Conservation (phyloP, 2,888 invertebrate genomes). For the Apomyelois bistriatella region DNA sequence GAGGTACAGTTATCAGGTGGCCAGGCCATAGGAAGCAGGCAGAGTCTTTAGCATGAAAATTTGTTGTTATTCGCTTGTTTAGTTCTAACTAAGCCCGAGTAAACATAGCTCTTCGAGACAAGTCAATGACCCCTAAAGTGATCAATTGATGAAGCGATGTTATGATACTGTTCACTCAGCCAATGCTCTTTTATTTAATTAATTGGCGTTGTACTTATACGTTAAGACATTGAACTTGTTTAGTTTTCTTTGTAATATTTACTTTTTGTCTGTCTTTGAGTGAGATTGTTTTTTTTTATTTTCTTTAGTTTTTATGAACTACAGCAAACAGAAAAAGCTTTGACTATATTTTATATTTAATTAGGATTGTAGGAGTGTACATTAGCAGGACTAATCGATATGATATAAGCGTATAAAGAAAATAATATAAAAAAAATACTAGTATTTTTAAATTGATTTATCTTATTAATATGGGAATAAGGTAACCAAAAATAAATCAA, state of each 20-base stretch:
- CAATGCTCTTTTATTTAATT: constrained; percentile 69
- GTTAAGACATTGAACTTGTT: constrained; percentile 7
- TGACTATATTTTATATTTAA: not conserved
- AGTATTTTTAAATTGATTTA: too few species aligned
- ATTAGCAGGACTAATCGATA: too few species aligned
- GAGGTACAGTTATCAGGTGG: too few species aligned
- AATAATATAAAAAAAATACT: too few species aligned
- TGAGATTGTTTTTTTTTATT: not conserved
- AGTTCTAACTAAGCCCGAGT: not conserved
- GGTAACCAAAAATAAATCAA: too few species aligned
- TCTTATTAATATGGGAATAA: too few species aligned
- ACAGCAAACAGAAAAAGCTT: too few species aligned
- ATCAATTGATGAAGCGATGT: constrained; percentile 68
- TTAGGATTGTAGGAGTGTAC: too few species aligned
- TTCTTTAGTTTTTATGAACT: not conserved
- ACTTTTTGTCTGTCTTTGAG: not conserved
- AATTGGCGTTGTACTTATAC: constrained; percentile 39
- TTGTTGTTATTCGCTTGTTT: not conserved
- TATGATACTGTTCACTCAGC: constrained; percentile 54
- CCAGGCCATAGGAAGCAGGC: too few species aligned
- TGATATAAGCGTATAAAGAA: too few species aligned
- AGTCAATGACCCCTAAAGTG: constrained; percentile 55
- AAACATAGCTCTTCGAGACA: constrained; percentile 4
- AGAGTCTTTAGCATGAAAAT: not conserved
- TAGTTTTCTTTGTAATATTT: not conserved